phyloP scores from a whole-genome alignment of 2,888 invertebrate species.

The Myopa testacea region DNA sequence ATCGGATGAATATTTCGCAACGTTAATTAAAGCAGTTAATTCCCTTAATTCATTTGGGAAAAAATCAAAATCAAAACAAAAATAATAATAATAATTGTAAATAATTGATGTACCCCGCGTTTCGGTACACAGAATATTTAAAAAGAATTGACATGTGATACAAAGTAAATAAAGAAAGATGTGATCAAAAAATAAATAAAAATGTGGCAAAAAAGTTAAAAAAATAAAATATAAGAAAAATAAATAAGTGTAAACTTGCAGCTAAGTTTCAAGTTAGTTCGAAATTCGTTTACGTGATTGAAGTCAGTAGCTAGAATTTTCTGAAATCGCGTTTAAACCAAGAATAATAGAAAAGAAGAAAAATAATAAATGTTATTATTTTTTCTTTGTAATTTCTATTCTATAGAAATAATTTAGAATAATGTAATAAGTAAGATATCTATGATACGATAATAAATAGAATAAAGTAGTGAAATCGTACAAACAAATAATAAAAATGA shows the following conservation, averaged over 20 bases:
- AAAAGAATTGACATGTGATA: too few species aligned
- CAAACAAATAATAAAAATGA: neutral
- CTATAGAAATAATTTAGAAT: too few species aligned
- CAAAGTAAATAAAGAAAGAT: too few species aligned
- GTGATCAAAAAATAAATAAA: too few species aligned
- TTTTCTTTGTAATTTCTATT: too few species aligned
- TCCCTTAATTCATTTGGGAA: neutral
- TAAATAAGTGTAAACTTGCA: too few species aligned
- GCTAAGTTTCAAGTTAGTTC: constrained; percentile 34
- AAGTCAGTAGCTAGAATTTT: neutral
- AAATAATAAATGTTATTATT: too few species aligned
- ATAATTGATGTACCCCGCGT: constrained; percentile 40
- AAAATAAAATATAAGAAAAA: constrained; percentile 20
- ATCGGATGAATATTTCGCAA: neutral
- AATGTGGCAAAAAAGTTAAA: constrained; percentile 26
- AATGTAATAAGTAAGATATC: neutral
- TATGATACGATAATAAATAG: neutral
- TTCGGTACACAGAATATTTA: too few species aligned
- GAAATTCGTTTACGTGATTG: constrained; percentile 33
- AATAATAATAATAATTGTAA: constrained; percentile 47
- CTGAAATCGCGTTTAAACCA: too few species aligned
- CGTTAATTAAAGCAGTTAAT: neutral
- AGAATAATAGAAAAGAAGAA: too few species aligned
- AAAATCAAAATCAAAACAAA: neutral
- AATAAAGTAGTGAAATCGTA: neutral